These are phyloP conservation scores for Coendou prehensilis DNA, from an alignment of 2,797 vertebrate species.

Conservation along the genomic window DNA sequence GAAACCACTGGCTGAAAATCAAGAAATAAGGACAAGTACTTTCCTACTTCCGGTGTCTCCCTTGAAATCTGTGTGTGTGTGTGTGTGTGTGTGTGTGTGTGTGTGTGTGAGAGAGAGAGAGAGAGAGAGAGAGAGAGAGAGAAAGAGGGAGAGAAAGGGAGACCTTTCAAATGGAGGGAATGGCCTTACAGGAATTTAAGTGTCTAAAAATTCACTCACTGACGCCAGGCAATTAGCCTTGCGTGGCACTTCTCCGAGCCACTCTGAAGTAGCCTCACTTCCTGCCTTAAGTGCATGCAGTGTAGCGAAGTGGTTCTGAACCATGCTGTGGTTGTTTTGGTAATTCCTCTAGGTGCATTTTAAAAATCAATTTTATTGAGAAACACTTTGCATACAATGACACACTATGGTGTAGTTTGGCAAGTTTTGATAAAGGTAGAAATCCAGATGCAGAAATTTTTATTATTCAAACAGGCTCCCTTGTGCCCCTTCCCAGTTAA, in stretches of 20 bases:
- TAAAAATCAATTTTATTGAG: constrained; percentile 10
- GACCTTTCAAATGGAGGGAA: constrained; percentile 20
- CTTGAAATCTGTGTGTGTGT: not conserved
- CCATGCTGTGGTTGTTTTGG: not conserved
- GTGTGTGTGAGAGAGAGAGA: no score
- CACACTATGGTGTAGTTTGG: not conserved
- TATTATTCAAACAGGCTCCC: not conserved
- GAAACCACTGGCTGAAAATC: not conserved
- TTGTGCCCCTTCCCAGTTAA: not conserved
- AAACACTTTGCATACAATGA: constrained; percentile 7
- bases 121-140: no score
- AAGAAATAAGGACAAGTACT: not conserved
- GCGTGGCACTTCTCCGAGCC: not conserved
- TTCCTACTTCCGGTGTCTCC: constrained; percentile 31
- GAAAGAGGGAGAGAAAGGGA: no score
- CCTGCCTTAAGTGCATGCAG: constrained; percentile 48
- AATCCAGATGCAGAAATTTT: not conserved
- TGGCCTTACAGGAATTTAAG: constrained; percentile 33
- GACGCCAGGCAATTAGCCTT: constrained; percentile 44
- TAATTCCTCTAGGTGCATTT: constrained; percentile 21
- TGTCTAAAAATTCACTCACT: constrained; percentile 42
- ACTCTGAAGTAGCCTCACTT: constrained; percentile 43
- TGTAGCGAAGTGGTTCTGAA: constrained; percentile 26
- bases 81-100: not conserved
- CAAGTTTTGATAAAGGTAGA: constrained; percentile 42